phyloP scores from a whole-genome alignment of 2,888 invertebrate species.

The Andrena fulva region DNA sequence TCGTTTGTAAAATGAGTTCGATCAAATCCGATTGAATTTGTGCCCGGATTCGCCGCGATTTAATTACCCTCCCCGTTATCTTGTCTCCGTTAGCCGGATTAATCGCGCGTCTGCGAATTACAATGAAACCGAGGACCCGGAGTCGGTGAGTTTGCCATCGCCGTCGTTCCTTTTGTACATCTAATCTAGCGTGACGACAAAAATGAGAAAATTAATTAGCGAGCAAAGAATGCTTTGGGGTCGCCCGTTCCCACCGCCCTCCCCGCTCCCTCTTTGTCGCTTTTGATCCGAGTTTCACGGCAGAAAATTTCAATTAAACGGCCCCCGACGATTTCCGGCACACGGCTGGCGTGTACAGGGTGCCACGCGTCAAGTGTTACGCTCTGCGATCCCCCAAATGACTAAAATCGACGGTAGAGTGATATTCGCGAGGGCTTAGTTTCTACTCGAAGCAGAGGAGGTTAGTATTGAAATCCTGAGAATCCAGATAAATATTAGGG shows the following conservation, averaged over 20 bases:
- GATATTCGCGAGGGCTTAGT: not conserved
- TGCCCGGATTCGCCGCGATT: conserved; percentile 35
- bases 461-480: not conserved
- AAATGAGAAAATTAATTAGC: conserved; percentile 18
- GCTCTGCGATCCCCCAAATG: not conserved
- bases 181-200: not conserved
- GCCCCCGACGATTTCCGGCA: not conserved
- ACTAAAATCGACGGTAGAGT: not conserved
- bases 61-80: conserved; percentile 66
- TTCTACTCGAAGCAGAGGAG: not conserved
- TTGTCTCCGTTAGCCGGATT: conserved; percentile 62
- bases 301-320: conserved; percentile 15
- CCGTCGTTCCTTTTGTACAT: not conserved
- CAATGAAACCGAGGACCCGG: conserved; percentile 17
- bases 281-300: conserved; percentile 1
- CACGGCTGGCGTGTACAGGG: not conserved
- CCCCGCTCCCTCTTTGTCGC: not conserved
- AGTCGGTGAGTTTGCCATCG: not conserved
- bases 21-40: conserved; percentile 56
- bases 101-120: conserved; percentile 55
- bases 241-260: not conserved
- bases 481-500: not conserved
- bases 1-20: conserved; percentile 59
- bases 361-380: not conserved
- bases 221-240: conserved; percentile 9